Evolutionary conservation across 2,797 vertebrate species (phyloP), one percentile per base, ranked within the genome.

Genomic region (Amblyraja radiata): DNA sequence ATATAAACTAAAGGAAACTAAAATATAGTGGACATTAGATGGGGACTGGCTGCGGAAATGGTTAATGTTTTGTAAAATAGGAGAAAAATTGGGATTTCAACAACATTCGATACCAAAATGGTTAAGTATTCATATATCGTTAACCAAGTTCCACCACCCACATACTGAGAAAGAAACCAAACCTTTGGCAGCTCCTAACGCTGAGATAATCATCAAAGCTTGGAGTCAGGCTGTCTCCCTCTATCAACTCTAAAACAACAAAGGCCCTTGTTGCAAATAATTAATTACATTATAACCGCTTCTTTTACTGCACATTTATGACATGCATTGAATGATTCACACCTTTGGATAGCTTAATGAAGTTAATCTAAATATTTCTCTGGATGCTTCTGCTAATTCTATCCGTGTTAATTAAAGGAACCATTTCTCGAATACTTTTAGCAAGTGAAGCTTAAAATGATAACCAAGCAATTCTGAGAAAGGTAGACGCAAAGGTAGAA

Each of bases 201-300:
- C 1, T 77, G 0, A 95, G 96, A 96, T 97, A 96, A 94, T 94
- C 93, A 96, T 96, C 96, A 93, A 94, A 93, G 93, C 65, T 93
- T 93, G 92, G 94, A 96, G 96, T 96, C 96, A 95, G 94, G 84
- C 94, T 96, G 96, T 95, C 96, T 96, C 81, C 94, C 94, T 94
- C 39, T 93, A 74, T 54, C 78, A 94, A 93, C 93, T 93, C 94
- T 95, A 94, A 68, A 94, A 95, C 11, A 46, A 93, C 21, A 90
- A 93, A 80, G 65, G 93, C 88, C 93, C n/a, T 32, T 76, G 91
- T 93, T 86, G 93, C 92, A 93, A 90, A 93, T 93, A 94, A 1
- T 28, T 88, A 0, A 74, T 25, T 93, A 93, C 93, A 83, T 36
- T 76, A 46, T n/a, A 18, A 79, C 21, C n/a, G 16, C 78, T n/a